A percentile compares a stretch with the other conserved stretches of the same genome.
Evolutionary conservation across 1,140 invertebrate genomes (phyloP).

Genomic region (Panagrolaimus sp.): DNA sequence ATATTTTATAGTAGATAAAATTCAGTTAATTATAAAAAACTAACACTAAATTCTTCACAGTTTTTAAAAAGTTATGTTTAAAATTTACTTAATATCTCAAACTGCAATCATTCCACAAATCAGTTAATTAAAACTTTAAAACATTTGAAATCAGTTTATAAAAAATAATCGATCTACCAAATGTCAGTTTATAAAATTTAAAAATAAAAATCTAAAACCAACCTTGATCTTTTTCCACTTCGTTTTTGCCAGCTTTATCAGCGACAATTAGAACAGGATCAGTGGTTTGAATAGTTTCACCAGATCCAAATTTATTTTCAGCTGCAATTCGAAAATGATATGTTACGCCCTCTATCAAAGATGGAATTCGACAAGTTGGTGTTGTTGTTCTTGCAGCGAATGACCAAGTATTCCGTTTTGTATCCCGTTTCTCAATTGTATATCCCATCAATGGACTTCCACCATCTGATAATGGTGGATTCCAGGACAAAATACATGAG

Average conservation of each 20-base stretch:
- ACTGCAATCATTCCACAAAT: no score
- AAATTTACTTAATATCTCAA: no score
- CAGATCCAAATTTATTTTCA: slow-evolving; percentile 80
- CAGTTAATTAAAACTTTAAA: no score
- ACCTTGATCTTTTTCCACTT: slow-evolving; percentile 19
- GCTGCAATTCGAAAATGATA: slow-evolving; percentile 70
- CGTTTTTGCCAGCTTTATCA: not conserved
- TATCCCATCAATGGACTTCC: slow-evolving; percentile 72
- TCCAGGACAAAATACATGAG: slow-evolving; percentile 67
- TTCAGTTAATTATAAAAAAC: no score
- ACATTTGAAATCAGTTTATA: no score
- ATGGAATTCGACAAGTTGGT: slow-evolving; percentile 19
- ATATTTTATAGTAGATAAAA: no score
- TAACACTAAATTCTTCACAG: no score
- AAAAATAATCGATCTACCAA: no score
- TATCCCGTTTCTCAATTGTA: slow-evolving; percentile 44
- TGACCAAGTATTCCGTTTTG: slow-evolving; percentile 33
- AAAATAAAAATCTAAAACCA: slow-evolving; percentile 10
- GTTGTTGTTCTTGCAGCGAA: slow-evolving; percentile 33
- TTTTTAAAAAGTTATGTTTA: no score
- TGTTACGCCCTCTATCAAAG: slow-evolving; percentile 24
- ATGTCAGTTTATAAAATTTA: not conserved
- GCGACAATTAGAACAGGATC: slow-evolving; percentile 63
- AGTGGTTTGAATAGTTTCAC: slow-evolving; percentile 73
- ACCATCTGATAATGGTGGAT: slow-evolving; percentile 73